These are phyloP conservation scores for Bos indicus DNA, from an alignment of 2,113 vertebrate genomes.

Conservation along the genomic window DNA sequence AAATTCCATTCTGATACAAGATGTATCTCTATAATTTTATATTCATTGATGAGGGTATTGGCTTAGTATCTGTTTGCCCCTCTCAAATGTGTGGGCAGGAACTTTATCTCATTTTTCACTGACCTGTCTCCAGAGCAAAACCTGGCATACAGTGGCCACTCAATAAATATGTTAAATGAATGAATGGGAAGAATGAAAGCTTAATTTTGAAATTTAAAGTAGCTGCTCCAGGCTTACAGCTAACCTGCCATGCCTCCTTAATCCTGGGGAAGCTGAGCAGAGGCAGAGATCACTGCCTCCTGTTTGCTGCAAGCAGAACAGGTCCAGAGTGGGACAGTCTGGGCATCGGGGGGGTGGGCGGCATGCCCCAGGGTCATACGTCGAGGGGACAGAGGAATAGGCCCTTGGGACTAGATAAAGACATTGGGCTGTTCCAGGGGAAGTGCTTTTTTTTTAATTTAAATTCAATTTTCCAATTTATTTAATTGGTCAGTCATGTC, in stretches of 20 bases:
- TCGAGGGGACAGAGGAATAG: no score
- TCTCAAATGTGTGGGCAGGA: background rate
- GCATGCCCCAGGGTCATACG: background rate
- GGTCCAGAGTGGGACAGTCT: background rate
- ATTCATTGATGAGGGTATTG: background rate
- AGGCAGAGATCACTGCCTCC: background rate
- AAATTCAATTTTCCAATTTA: background rate
- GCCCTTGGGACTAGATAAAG: background rate
- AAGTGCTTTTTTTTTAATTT: background rate
- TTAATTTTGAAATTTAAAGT: background rate
- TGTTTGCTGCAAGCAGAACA: background rate
- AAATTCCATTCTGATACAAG: background rate
- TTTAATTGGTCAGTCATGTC: background rate
- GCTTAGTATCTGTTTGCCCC: background rate
- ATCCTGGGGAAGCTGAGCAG: background rate
- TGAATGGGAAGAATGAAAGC: background rate
- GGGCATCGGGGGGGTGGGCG: background rate
- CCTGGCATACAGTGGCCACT: background rate
- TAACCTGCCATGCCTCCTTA: fast-evolving
- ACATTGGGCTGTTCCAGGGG: background rate
- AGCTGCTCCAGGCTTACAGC: background rate
- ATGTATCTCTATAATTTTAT: background rate
- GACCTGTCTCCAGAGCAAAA: background rate
- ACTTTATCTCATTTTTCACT: background rate
- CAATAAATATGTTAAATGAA: background rate